Conservation (phyloP, 2,797 vertebrate species). For the Mareca strepera region DNA sequence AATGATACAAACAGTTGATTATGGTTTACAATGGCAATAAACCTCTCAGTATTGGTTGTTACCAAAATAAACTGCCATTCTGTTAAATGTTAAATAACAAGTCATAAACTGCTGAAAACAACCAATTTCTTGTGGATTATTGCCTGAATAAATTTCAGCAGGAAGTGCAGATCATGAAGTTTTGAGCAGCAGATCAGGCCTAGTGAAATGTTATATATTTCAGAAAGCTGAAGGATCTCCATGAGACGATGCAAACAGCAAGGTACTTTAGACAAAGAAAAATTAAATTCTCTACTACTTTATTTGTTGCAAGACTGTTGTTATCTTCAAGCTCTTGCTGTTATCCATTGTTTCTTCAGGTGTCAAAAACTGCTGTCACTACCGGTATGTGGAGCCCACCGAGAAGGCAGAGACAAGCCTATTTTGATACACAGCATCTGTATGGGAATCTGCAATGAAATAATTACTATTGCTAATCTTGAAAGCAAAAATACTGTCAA, state of each 20-base stretch:
- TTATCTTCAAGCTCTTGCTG: not conserved
- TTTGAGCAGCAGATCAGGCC: conserved; percentile 62
- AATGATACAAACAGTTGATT: conserved; percentile 78
- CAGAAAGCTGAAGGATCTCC: conserved; percentile 8
- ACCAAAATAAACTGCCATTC: conserved; percentile 82
- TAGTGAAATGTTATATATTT: conserved; percentile 36
- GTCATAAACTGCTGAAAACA: conserved; percentile 82
- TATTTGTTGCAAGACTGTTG: not conserved
- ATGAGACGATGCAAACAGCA: not conserved
- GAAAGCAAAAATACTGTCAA: conserved; percentile 62
- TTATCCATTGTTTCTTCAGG: not conserved
- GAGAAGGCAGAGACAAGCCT: not conserved
- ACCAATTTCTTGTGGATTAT: conserved; percentile 80
- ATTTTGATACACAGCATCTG: not conserved
- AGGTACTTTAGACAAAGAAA: not conserved
- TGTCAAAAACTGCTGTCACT: not conserved
- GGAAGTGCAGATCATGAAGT: conserved; percentile 69
- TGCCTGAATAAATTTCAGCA: conserved; percentile 79
- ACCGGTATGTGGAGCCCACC: fast-evolving
- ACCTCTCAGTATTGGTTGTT: conserved; percentile 80
- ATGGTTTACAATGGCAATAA: conserved; percentile 81
- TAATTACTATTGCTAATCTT: conserved; percentile 39
- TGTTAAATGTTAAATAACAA: conserved; percentile 85
- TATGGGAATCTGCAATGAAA: not conserved
- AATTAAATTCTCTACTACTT: not conserved